Conservation (phyloP, 1,140 invertebrate species). For the Macrocentrus cingulum region DNA sequence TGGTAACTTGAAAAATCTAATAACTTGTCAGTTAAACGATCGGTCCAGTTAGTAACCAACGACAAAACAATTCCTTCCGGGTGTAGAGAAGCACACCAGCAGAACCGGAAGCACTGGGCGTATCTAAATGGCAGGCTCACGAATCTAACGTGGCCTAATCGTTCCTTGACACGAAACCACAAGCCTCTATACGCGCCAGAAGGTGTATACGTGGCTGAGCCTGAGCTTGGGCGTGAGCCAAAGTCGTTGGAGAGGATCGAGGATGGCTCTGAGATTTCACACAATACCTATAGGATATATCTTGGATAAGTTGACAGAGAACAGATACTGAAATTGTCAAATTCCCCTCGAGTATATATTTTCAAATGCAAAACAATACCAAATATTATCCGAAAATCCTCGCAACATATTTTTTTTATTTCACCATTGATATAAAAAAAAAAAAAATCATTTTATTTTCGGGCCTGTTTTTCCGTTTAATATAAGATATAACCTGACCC, state of each 20-base stretch:
- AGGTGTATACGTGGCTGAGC: neutral
- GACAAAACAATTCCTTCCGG: constrained; percentile 17
- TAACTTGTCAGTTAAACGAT: too few relatives aligned
- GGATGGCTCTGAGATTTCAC: neutral
- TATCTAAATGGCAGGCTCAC: constrained; percentile 12
- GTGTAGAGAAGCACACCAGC: neutral
- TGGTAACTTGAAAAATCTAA: too few relatives aligned
- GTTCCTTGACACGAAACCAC: constrained; percentile 29
- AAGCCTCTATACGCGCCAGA: neutral
- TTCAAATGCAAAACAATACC: too few relatives aligned
- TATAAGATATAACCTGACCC: too few relatives aligned
- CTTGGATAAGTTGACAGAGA: neutral
- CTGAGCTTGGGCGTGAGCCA: constrained; percentile 26
- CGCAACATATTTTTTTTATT: too few relatives aligned
- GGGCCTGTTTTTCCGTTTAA: constrained; percentile 10
- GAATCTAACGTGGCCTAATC: constrained; percentile 21
- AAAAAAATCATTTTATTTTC: too few relatives aligned
- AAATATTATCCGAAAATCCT: too few relatives aligned
- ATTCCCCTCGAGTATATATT: neutral
- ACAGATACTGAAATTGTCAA: constrained; percentile 8
- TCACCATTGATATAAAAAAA: too few relatives aligned
- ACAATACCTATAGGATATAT: constrained; percentile 14
- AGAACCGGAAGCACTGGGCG: neutral
- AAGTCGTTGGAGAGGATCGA: constrained; percentile 19
- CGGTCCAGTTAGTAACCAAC: constrained; percentile 1